Conservation (phyloP, 2,797 vertebrate genomes). For the Brotula barbata region DNA sequence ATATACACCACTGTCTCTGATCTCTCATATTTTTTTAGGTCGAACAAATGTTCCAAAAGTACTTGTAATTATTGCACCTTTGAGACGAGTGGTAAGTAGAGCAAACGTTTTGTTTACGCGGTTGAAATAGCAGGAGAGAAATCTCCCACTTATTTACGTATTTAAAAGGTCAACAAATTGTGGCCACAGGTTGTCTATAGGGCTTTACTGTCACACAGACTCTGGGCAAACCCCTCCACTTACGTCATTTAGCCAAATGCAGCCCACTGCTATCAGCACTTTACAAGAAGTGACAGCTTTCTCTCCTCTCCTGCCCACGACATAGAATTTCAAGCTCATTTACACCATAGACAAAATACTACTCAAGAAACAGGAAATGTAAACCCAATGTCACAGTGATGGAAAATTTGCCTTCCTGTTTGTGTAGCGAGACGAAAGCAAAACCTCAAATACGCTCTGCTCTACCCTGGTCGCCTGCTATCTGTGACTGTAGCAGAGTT, state of each 20-base stretch:
- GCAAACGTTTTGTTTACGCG: constrained; percentile 16
- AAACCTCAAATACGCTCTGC: constrained; percentile 62
- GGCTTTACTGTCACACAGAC: constrained; percentile 71
- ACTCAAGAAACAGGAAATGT: constrained; percentile 82
- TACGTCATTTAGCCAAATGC: constrained; percentile 79
- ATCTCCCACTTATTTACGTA: constrained; percentile 57
- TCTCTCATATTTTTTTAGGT: no score
- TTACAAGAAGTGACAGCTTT: constrained; percentile 75
- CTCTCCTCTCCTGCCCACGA: constrained; percentile 73
- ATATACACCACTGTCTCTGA: no score
- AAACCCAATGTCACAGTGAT: constrained; percentile 73
- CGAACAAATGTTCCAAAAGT: constrained; percentile 16
- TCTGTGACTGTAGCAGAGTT: constrained; percentile 37
- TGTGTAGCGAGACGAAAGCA: constrained; percentile 66
- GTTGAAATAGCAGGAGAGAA: constrained; percentile 53
- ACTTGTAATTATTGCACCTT: constrained; percentile 9
- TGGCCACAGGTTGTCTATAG: constrained; percentile 43
- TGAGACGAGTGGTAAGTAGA: constrained; percentile 9
- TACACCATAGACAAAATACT: constrained; percentile 72
- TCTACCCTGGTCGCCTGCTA: constrained; percentile 35
- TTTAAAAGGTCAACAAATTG: constrained; percentile 66
- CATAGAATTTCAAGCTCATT: constrained; percentile 55
- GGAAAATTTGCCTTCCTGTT: constrained; percentile 83
- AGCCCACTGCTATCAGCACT: constrained; percentile 69
- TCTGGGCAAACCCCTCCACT: constrained; percentile 78